Base-by-base conservation (phyloP, 2,797 vertebrate genomes). In the Acestrorhynchus altus region DNA sequence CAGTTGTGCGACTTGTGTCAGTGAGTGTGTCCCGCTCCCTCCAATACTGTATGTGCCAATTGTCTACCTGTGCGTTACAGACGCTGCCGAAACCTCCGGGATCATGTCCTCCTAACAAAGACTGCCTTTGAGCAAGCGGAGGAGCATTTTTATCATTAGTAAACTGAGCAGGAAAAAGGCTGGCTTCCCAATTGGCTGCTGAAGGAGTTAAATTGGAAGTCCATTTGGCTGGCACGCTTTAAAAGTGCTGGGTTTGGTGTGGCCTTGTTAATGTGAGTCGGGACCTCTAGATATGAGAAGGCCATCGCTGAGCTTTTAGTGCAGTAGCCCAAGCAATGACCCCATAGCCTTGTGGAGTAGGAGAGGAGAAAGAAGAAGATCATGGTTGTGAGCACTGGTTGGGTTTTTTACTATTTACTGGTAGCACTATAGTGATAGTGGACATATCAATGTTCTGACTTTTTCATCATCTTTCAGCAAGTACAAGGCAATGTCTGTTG, bases 101-200 rank as follows among this genome's bases (percentile, higher is more conserved):
- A 89, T 91, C 86, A 86, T 87, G 88, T 89, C 83, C 85, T 87
- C 69, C 52, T 52, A 87, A 93, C 91, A 93, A 93, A 92, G 86
- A 76, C 81, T 76, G 69, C 86, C 90, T 91, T 93, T 93, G 79
- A 93, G 86, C 60, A 56, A 81, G 81, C 61, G 75, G 76, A 83
- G 81, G 83, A 89, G 86, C 84, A 91, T 89, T 91, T 89, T 91
- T 89, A 92, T 93, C 89, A 91, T 92, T 90, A 90, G 90, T 91
- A 91, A 93, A 92, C 85, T 86, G 91, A 93, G 89, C 86, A 90
- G 89, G 88, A 90, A 90, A 91, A 89, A 79, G 79, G 72, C 82
- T 88, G 81, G 56, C 83, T 79, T 87, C 78, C 83, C 82, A 81
- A 82, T 83, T 88, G 80, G 81, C 84, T 83, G 76, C 80, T 57